A percentile compares a stretch with the other conserved stretches of the same genome.
phyloP scores from a whole-genome alignment of 92 coral and sea anemone species.

The Porites cylindrica region DNA sequence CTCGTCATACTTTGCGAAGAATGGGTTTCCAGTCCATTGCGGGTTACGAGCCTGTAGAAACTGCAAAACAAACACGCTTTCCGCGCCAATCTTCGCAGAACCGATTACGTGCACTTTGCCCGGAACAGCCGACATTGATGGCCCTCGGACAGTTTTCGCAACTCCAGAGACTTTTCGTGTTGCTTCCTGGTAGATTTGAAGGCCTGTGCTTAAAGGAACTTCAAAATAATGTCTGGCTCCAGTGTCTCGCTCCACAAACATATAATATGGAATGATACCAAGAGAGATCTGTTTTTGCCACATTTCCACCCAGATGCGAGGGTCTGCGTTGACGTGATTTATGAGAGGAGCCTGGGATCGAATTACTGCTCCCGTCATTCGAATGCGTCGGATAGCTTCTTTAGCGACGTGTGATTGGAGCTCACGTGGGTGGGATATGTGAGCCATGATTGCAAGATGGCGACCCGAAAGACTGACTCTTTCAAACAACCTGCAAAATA shows the following conservation, averaged over 20 bases:
- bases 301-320: conserved; percentile 15
- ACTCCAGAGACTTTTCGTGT: conserved; percentile 23
- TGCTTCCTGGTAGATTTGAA: conserved; percentile 25
- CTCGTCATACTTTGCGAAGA: conserved; percentile 22
- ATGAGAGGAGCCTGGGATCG: conserved; percentile 21
- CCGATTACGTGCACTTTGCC: conserved; percentile 21
- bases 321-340: conserved; percentile 20
- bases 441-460: conserved; percentile 33
- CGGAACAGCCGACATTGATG: conserved; percentile 20
- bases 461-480: conserved; percentile 17
- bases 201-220: conserved; percentile 8
- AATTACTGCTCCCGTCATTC: conserved; percentile 28
- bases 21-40: conserved; percentile 19
- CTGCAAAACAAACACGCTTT: conserved; percentile 7
- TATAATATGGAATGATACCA: conserved; percentile 22
- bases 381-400: conserved; percentile 29
- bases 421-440: conserved; percentile 25
- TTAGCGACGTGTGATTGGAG: conserved; percentile 23
- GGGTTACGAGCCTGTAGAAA: conserved; percentile 19
- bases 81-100: not conserved
- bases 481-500: conserved; percentile 19
- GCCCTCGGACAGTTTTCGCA: conserved; percentile 16
- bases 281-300: conserved; percentile 23
- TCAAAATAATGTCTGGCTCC: conserved; percentile 29
- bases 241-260: conserved; percentile 25